Percentiles rank a stretch among this genome's conserved stretches.
These are phyloP conservation scores for Phyllotreta striolata DNA, from an alignment of 2,888 invertebrate species.

Conservation along the genomic window DNA sequence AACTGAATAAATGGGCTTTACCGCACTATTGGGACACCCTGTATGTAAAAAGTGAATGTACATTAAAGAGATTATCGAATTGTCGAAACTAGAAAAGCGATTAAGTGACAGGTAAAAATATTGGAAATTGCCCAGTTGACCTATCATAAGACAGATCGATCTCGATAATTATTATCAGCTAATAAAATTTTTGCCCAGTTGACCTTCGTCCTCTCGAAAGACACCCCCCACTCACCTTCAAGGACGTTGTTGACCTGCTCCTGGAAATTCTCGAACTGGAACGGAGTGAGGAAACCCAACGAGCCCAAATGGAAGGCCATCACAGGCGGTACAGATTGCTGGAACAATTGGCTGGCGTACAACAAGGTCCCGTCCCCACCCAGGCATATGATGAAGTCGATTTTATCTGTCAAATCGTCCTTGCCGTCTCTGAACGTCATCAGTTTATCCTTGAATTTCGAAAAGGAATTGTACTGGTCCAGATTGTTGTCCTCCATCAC, in stretches of 20 bases:
- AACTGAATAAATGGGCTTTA: too few species aligned
- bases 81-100: too few species aligned
- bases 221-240: conserved; percentile 79
- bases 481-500: conserved; percentile 86
- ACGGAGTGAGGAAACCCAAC: conserved; percentile 94
- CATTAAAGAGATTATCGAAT: too few species aligned
- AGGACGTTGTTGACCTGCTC: conserved; percentile 93
- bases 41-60: too few species aligned
- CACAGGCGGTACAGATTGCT: conserved; percentile 96
- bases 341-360: conserved; percentile 92
- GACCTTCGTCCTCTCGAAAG: too few species aligned
- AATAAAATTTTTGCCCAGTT: too few species aligned
- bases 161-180: too few species aligned
- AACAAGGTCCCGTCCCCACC: conserved; percentile 97
- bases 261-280: conserved; percentile 93
- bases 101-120: too few species aligned
- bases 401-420: conserved; percentile 94
- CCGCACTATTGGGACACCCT: too few species aligned
- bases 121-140: too few species aligned
- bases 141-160: too few species aligned
- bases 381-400: conserved; percentile 95
- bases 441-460: conserved; percentile 79
- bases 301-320: conserved; percentile 99
- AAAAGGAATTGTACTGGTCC: conserved; percentile 77
- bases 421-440: conserved; percentile 89